Evolutionary conservation across 2,797 vertebrate species (phyloP).

Genomic region (Epinephelus malabaricus): DNA sequence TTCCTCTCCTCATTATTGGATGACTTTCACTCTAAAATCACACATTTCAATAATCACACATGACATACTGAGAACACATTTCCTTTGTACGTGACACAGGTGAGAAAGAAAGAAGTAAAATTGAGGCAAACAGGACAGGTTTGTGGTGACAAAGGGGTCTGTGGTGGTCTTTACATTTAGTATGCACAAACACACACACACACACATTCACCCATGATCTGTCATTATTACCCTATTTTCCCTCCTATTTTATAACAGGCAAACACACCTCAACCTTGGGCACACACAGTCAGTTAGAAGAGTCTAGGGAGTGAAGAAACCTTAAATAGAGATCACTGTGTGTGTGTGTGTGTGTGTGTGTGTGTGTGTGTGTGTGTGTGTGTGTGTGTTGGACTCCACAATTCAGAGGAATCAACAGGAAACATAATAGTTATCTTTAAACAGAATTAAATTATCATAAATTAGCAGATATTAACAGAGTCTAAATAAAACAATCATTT

Average conservation of each 20-base stretch:
- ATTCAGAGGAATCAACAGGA: conserved; percentile 45
- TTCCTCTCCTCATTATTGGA: conserved; percentile 42
- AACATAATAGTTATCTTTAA: conserved; percentile 58
- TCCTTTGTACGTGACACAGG: conserved; percentile 58
- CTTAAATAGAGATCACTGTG: conserved; percentile 25
- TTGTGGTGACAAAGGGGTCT: conserved; percentile 38
- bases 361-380: conserved; percentile 18
- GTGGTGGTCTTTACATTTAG: conserved; percentile 30
- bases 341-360: conserved; percentile 17
- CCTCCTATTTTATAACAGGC: conserved; percentile 26
- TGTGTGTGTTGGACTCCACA: conserved; percentile 22
- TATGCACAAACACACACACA: conserved; percentile 31
- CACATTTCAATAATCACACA: conserved; percentile 66
- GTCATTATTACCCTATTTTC: conserved; percentile 36
- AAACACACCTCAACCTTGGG: conserved; percentile 44
- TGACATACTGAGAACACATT: conserved; percentile 58
- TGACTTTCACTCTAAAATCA: conserved; percentile 55
- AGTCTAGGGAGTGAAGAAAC: conserved; percentile 30
- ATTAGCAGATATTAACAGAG: conserved; percentile 57
- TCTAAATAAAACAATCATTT: conserved; percentile 55
- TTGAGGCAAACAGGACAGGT: conserved; percentile 45
- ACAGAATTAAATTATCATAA: conserved; percentile 59
- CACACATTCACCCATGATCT: conserved; percentile 44
- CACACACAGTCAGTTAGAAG: conserved; percentile 57
- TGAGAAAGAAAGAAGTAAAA: conserved; percentile 47